phyloP scores from a whole-genome alignment of 2,113 vertebrate genomes.

The Ia io region DNA sequence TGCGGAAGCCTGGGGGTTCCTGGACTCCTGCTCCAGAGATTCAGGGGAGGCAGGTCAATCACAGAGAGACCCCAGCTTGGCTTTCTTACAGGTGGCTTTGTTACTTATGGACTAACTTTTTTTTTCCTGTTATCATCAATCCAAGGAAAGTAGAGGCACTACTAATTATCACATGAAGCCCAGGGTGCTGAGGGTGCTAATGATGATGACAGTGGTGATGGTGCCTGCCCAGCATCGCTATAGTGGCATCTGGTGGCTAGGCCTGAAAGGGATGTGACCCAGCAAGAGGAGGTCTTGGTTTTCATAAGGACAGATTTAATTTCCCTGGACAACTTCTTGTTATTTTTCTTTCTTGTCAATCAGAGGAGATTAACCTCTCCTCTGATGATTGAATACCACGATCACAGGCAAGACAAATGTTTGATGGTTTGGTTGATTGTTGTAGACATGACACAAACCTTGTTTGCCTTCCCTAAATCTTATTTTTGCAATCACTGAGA shows the following conservation, averaged over 20 bases:
- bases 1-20: neutral
- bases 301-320: neutral
- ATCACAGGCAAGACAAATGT: neutral
- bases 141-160: neutral
- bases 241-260: neutral
- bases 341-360: slow-evolving; percentile 23
- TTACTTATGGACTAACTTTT: neutral
- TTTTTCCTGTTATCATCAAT: neutral
- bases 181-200: neutral
- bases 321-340: neutral
- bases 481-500: neutral
- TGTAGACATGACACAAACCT: neutral
- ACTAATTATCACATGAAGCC: neutral
- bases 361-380: neutral
- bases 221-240: neutral
- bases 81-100: neutral
- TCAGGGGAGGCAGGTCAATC: neutral
- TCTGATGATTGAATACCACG: neutral
- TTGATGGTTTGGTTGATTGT: neutral
- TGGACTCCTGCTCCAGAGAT: neutral
- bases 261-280: neutral
- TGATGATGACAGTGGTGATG: neutral
- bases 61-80: neutral
- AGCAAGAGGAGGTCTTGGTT: neutral
- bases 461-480: neutral